Conservation (phyloP, 2,797 vertebrate genomes). For the Erithacus rubecula region DNA sequence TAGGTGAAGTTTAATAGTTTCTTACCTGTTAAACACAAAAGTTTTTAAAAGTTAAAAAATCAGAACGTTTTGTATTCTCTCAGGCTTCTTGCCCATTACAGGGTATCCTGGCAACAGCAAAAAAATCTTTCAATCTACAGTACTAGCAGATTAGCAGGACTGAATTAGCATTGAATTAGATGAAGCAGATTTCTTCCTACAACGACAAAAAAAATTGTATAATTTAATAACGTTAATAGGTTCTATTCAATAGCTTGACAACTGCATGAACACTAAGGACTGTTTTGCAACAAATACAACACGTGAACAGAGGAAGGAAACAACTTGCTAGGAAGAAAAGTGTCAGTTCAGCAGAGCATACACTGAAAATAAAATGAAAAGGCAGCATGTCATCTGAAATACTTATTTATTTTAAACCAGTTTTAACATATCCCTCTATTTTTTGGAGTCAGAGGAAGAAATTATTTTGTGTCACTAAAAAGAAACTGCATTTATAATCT, state of each 20-base stretch:
- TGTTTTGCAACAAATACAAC: neutral
- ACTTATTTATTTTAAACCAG: neutral
- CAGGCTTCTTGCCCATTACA: constrained; percentile 95
- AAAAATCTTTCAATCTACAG: constrained; percentile 69
- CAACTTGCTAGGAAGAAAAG: neutral
- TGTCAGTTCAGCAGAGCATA: neutral
- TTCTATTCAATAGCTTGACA: neutral
- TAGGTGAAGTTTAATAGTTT: constrained; percentile 36
- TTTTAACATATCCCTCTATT: neutral
- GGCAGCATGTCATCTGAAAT: neutral
- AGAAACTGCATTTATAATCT: neutral
- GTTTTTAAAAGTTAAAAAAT: constrained; percentile 70
- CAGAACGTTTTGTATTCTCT: constrained; percentile 80
- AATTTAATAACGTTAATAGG: constrained; percentile 18
- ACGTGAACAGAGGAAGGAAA: neutral
- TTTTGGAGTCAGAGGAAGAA: neutral
- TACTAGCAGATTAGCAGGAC: constrained; percentile 70
- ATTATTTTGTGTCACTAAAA: neutral
- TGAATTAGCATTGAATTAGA: constrained; percentile 57
- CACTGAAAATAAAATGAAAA: neutral
- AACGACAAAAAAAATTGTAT: constrained; percentile 55
- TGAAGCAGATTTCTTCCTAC: constrained; percentile 69
- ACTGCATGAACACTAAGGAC: neutral
- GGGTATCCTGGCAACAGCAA: constrained; percentile 79
- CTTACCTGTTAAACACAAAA: constrained; percentile 80